Conservation (phyloP, 2,888 invertebrate species). For the Drosophila subsilvestris region DNA sequence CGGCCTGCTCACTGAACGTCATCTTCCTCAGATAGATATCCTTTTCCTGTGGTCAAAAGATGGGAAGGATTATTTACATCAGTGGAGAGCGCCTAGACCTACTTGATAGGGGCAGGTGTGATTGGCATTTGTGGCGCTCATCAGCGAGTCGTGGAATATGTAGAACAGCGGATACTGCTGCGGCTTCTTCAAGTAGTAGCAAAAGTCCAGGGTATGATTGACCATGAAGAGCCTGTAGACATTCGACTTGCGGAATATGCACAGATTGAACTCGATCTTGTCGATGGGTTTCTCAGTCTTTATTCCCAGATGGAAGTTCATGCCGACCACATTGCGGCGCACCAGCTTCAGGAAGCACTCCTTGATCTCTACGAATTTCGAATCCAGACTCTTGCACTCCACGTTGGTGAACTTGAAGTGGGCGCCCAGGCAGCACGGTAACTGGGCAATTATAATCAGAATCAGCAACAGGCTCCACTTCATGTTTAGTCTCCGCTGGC, state of each 20-base stretch:
- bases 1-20: constrained; percentile 11
- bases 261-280: constrained; percentile 34
- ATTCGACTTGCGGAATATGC: constrained; percentile 36
- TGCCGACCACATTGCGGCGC: constrained; percentile 11
- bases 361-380: constrained; percentile 17
- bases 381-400: constrained; percentile 28
- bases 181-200: constrained; percentile 26
- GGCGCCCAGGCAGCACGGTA: neutral
- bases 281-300: constrained; percentile 15
- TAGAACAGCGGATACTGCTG: constrained; percentile 29
- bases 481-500: constrained; percentile 10
- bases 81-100: too few species aligned
- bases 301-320: constrained; percentile 16
- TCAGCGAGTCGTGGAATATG: constrained; percentile 16
- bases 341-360: constrained; percentile 26
- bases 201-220: constrained; percentile 37
- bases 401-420: constrained; percentile 35
- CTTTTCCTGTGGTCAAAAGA: constrained; percentile 24
- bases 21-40: constrained; percentile 17
- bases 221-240: constrained; percentile 26
- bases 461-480: constrained; percentile 4
- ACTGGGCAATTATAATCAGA: neutral
- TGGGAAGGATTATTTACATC: too few species aligned
- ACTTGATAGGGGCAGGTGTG: constrained; percentile 41
- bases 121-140: constrained; percentile 26